Evolutionary conservation across 2,113 vertebrate species (phyloP).

Genomic region (Fregata magnificens): DNA sequence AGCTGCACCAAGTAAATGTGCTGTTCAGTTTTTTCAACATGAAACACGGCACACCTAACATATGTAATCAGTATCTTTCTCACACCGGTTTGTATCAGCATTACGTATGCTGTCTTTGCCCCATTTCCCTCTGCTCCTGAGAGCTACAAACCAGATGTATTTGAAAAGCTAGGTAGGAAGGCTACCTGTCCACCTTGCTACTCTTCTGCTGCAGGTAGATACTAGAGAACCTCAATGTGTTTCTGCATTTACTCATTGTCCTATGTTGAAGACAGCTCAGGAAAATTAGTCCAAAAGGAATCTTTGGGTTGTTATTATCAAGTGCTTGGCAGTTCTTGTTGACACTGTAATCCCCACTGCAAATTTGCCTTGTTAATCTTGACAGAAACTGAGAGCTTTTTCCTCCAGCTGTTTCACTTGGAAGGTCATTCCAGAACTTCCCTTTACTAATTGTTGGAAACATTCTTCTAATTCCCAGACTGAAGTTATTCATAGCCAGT

Average conservation of each 20-base stretch:
- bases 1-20: not conserved
- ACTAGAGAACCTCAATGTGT: not conserved
- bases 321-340: not conserved
- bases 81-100: not conserved
- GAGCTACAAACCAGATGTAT: not conserved
- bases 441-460: not conserved
- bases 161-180: not conserved
- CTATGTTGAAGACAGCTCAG: not conserved
- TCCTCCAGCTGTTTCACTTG: not conserved
- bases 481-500: constrained; percentile 1
- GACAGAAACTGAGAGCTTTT: not conserved
- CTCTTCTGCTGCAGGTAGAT: not conserved
- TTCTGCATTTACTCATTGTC: not conserved
- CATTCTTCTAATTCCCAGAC: constrained; percentile 34
- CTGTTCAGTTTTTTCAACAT: not conserved
- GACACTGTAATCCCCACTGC: not conserved
- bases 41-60: not conserved
- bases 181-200: not conserved
- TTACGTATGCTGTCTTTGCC: not conserved
- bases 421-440: constrained; percentile 4
- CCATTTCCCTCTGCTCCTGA: not conserved
- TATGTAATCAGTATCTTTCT: not conserved
- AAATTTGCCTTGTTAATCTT: not conserved
- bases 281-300: not conserved
- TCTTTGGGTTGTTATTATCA: not conserved